Conservation (phyloP, 2,797 vertebrate species). For the Discoglossus pictus region DNA sequence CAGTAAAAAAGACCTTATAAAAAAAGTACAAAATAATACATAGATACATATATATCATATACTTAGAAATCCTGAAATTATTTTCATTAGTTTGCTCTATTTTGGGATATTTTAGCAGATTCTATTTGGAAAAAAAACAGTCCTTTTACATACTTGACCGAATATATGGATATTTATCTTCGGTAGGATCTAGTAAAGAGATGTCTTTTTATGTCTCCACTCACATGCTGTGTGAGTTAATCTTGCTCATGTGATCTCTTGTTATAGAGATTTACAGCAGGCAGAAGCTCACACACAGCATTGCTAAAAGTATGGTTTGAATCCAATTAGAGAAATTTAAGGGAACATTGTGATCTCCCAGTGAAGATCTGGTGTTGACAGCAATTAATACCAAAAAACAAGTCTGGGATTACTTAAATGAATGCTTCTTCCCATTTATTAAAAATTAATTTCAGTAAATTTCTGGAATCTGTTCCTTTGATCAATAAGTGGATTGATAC, state of each 20-base stretch:
- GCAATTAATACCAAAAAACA: slow-evolving; percentile 40
- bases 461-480: neutral
- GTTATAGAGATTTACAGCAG: slow-evolving; percentile 28
- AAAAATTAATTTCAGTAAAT: slow-evolving; percentile 4
- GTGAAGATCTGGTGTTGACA: slow-evolving; percentile 43
- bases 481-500: slow-evolving; percentile 1
- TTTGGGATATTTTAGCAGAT: too few species aligned
- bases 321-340: slow-evolving; percentile 45
- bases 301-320: slow-evolving; percentile 32
- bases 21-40: too few species aligned
- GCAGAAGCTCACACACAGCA: slow-evolving; percentile 9
- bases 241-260: slow-evolving; percentile 33
- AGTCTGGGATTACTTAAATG: slow-evolving; percentile 25
- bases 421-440: slow-evolving; percentile 4
- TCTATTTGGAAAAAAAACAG: too few species aligned
- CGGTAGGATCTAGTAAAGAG: too few species aligned
- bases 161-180: too few species aligned
- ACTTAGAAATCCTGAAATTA: too few species aligned
- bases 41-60: too few species aligned
- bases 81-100: too few species aligned
- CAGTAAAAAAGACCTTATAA: too few species aligned
- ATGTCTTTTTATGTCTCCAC: too few species aligned
- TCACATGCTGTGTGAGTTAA: too few species aligned
- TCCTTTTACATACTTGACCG: too few species aligned
- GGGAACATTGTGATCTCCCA: slow-evolving; percentile 46